These are phyloP conservation scores for Discoglossus pictus DNA, from an alignment of 2,797 vertebrate species.

Conservation along the genomic window DNA sequence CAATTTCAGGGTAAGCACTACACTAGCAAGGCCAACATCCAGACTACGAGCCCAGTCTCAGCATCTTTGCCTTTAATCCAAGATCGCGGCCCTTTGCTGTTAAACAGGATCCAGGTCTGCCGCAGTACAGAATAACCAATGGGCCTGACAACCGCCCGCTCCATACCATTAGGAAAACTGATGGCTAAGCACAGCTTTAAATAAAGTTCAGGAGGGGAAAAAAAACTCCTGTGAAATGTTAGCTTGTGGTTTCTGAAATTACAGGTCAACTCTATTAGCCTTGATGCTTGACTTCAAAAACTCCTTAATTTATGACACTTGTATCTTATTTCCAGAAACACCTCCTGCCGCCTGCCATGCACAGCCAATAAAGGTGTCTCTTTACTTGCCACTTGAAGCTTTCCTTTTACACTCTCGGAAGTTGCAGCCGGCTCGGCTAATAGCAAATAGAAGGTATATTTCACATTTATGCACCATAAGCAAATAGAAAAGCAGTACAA, in stretches of 20 bases:
- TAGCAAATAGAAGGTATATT: conserved; percentile 19
- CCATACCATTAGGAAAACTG: conserved; percentile 52
- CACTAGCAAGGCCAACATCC: no score
- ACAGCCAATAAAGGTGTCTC: conserved; percentile 56
- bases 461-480: conserved; percentile 12
- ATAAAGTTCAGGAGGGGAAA: conserved; percentile 60
- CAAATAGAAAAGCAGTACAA: background rate
- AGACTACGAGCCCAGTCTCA: conserved; percentile 13
- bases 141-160: conserved; percentile 43
- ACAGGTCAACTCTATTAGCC: conserved; percentile 62
- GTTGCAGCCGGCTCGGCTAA: conserved; percentile 55
- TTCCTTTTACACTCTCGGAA: conserved; percentile 57
- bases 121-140: conserved; percentile 30
- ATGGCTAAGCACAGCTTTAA: conserved; percentile 62
- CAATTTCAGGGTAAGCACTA: background rate
- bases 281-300: conserved; percentile 59
- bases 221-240: conserved; percentile 51
- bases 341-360: conserved; percentile 51
- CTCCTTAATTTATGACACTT: conserved; percentile 58
- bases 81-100: conserved; percentile 8
- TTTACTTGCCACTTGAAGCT: conserved; percentile 53
- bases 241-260: conserved; percentile 59
- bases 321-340: conserved; percentile 44
- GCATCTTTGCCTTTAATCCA: conserved; percentile 37
- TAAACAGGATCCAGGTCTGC: conserved; percentile 19